Base-by-base conservation (phyloP, 2,888 invertebrate genomes). In the Boloria selene region DNA sequence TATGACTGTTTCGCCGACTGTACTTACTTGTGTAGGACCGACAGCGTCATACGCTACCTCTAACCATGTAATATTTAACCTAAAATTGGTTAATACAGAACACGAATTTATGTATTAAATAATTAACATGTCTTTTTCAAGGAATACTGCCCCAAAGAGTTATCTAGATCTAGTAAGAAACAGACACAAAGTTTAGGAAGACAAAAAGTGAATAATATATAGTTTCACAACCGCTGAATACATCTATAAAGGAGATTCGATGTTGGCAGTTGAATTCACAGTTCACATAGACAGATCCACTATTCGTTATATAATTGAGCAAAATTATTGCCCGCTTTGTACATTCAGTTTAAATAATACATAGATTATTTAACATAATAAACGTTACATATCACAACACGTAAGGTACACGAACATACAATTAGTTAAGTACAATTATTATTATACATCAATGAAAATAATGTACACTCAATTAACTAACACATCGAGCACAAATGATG, bases 41-140 rank as follows among this genome's bases (percentile, higher is more conserved):
- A 47, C 45, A 74, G 83, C 80, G 81, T 83, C 75, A 76, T 66
- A 84, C 84, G 83, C 83, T 72, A 75, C 18, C 44, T 50, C 64
- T 73, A 65, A 70, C 61, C 65, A 71, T 75, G 78, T 73, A 62
- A 61, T 44, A 77, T 76, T 64, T 47, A 65, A 56, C 58, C 78
- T 74, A 82, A 80, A 79, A 73, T 73, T 76, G 72, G 75, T 74
- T 79, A 82, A 76, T 80, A 83, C 79, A 76, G 79, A 73, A 79
- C 75, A 78, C 78, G 76, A 77, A 78, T 76, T 79, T 79, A 78
- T 73, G 77, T 77, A 78, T 76, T 80, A 79, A 81, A 81, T 79
- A 83, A 81, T 79, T 80, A 84, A 86, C 82, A 88, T 92, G 91
- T 92, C 91, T 92, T 91, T 92, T 92, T 78, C 73, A 82, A 88